Percentiles rank a stretch among this genome's conserved stretches.
Conservation (phyloP, 2,113 vertebrate species). For the Hippocampus mohnikei region DNA sequence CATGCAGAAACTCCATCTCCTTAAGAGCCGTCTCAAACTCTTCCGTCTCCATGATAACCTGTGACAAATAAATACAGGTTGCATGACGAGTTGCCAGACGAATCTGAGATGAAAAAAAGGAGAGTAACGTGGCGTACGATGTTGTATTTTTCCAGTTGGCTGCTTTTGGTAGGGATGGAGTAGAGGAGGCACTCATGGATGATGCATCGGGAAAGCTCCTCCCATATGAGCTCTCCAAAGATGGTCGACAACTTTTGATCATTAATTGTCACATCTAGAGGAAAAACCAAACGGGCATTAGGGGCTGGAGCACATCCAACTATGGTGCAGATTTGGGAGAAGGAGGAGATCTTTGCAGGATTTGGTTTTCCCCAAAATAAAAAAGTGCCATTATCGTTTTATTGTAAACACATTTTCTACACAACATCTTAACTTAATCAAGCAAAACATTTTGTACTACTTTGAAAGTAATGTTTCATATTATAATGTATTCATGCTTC, state of each 20-base stretch:
- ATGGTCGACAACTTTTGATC: conserved; percentile 73
- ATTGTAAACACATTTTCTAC: too few species aligned
- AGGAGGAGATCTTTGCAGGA: neutral
- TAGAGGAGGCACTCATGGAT: conserved; percentile 87
- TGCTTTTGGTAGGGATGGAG: conserved; percentile 89
- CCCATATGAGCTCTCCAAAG: conserved; percentile 86
- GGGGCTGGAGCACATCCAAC: neutral
- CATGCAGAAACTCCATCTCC: conserved; percentile 80
- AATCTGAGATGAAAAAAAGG: neutral
- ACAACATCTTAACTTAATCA: too few species aligned
- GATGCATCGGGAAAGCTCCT: conserved; percentile 86
- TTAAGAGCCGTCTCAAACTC: conserved; percentile 87
- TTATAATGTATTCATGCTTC: too few species aligned
- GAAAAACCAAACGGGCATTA: conserved; percentile 12
- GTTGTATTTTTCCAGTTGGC: conserved; percentile 85
- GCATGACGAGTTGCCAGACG: neutral
- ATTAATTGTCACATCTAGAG: conserved; percentile 74
- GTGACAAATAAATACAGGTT: neutral
- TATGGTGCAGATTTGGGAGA: neutral
- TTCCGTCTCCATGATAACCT: conserved; percentile 91
- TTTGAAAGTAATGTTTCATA: too few species aligned
- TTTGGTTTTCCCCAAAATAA: too few species aligned
- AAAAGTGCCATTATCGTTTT: too few species aligned
- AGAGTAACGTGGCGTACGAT: conserved; percentile 68
- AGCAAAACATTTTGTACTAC: too few species aligned